A percentile compares a stretch with the other conserved stretches of the same genome.
Conservation (phyloP, 2,113 vertebrate species). For the Pitta sordida region DNA sequence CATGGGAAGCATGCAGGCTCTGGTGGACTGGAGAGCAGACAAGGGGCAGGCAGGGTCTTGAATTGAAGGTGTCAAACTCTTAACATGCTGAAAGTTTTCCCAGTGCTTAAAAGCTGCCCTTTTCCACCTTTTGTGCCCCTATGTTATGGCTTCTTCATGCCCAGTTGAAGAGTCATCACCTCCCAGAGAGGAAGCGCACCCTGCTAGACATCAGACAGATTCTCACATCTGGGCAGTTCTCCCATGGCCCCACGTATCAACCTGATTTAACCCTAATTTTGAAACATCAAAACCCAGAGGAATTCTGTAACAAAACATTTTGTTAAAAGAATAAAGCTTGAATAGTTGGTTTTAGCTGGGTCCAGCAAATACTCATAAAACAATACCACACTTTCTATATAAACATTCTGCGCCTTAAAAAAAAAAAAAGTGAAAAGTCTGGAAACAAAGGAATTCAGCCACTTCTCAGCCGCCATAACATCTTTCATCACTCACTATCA, state of each 20-base stretch:
- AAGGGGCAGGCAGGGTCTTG: background rate
- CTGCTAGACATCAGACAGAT: background rate
- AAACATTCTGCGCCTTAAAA: conserved; percentile 32
- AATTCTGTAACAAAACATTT: conserved; percentile 39
- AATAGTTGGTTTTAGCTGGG: conserved; percentile 8
- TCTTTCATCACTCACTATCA: conserved; percentile 52
- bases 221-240: conserved; percentile 6
- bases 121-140: background rate
- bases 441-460: conserved; percentile 52
- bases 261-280: conserved; percentile 28
- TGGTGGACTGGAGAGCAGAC: background rate
- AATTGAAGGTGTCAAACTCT: background rate
- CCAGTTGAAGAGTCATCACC: background rate
- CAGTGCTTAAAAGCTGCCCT: background rate
- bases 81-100: background rate
- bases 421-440: conserved; percentile 29
- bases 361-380: conserved; percentile 46
- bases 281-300: conserved; percentile 14
- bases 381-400: conserved; percentile 43
- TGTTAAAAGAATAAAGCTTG: conserved; percentile 6
- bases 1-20: background rate
- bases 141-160: background rate
- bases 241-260: background rate
- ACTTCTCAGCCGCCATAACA: conserved; percentile 31
- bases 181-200: background rate